These are phyloP conservation scores for Halcyon badia DNA, from an alignment of 2,797 vertebrate genomes.

Conservation along the genomic window DNA sequence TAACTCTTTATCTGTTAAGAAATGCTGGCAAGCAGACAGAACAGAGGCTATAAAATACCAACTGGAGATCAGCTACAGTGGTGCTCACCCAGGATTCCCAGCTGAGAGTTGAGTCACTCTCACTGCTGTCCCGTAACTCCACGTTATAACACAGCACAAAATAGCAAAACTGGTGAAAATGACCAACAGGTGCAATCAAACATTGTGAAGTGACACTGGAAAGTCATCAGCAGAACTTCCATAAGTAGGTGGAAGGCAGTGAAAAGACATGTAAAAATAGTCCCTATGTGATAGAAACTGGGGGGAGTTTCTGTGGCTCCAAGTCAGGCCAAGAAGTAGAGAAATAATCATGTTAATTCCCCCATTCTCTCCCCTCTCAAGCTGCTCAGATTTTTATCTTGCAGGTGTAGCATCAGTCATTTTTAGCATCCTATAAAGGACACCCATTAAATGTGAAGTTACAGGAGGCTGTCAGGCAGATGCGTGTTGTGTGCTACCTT, in stretches of 20 bases:
- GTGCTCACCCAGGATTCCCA: background rate
- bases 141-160: background rate
- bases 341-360: background rate
- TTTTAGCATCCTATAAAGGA: background rate
- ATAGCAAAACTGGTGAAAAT: background rate
- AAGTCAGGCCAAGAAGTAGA: background rate
- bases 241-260: background rate
- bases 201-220: background rate
- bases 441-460: background rate
- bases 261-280: background rate
- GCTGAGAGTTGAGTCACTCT: background rate
- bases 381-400: background rate
- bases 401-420: background rate
- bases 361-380: background rate
- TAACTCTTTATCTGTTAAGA: background rate
- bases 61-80: accelerated
- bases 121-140: accelerated
- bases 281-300: background rate
- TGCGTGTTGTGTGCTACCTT: background rate
- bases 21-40: background rate
- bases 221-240: background rate
- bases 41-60: background rate
- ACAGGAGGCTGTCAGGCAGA: background rate
- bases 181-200: background rate
- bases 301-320: background rate